Base-by-base conservation (phyloP, 2,113 vertebrate genomes). In the Mystacornis crossleyi region DNA sequence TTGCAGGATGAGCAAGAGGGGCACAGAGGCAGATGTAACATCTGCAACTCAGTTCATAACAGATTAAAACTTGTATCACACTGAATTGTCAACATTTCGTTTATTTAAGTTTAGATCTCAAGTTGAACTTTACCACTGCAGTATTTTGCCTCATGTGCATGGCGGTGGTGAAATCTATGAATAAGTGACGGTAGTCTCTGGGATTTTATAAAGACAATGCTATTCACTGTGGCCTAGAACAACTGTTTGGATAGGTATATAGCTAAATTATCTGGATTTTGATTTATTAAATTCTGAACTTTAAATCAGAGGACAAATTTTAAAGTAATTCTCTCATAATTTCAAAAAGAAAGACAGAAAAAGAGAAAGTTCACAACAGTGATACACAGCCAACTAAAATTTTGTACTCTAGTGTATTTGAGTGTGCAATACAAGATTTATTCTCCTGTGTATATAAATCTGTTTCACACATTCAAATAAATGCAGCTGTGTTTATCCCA, bases 401-500 rank as follows among this genome's bases (percentile, higher is more conserved):
- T 60, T 38, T 83, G 34, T 87, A 47, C 48, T 81, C 48, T 42
- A 28, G 89, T 79, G 87, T 58, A 72, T 95, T 57, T 82, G 67
- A 78, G 66, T 33, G 53, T 89, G 66, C 51, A 90, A 65, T 54
- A 29, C 67, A 69, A 84, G 57, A 91, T 89, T 96, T 86, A 93
- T 72, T 87, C 81, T 54, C 92, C 75, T 45, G 64, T 54, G 73
- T 80, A 86, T 75, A 96, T 97, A 97, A 97, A 96, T 94, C 88
- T 89, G 73, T 93, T 97, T 94, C 91, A 89, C 78, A 96, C 92
- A 47, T 92, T 96, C 77, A 91, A 86, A 94, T 83, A 97, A 96
- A 96, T 95, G 92, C 97, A 97, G 96, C 96, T 97, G 97, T 96
- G 93, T 96, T 97, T 97, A 96, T 95, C 87, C 71, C 95, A 95